Evolutionary conservation across 2,888 invertebrate genomes (phyloP), one percentile per base, ranked within the genome.

Genomic region (Perithous albicinctus): DNA sequence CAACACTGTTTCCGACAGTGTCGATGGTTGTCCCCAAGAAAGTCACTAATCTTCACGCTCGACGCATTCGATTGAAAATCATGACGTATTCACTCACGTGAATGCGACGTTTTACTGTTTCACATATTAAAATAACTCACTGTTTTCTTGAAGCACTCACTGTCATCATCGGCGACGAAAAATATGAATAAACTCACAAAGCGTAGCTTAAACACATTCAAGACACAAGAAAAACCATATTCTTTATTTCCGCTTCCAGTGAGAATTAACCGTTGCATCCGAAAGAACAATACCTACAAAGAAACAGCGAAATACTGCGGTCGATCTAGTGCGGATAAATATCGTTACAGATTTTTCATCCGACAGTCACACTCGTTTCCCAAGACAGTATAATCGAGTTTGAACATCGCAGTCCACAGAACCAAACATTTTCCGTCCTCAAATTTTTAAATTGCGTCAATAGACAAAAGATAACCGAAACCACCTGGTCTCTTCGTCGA

Each of bases 1-100:
- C 63, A 41, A 64, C 46, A 61, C 29, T 41, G 41, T 59, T 73
- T 69, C 20, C 46, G 56, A 41, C 63, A n/a, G 18, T 18, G 15
- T 35, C 18, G 35, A 18, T 8, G 32, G 59, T 8, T 18, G 15
- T 8, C 3, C 6, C 7, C 38, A 15, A n/a, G 29, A 43, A 20
- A 73, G 66, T 61, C 59, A 59, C 72, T 32, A 8, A n/a, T 6
- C 1, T 12, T 72, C 15, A n/a, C 18, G 29, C n/a, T 46, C 29
- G 20, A 15, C 18, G 59, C 59, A n/a, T 15, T 8, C 32, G 59
- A 59, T 32, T 38, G 12, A n/a, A 43, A 43, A 18, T 18, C 18
- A 18, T 20, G 32, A 18, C 41, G 10, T 18, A 32, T 72, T 59
- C 29, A 54, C n/a, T n/a, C 1, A 59, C 32, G 35, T 23, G 26